These are phyloP conservation scores for Drosophila anceps DNA, from an alignment of 2,888 invertebrate genomes.

Conservation along the genomic window DNA sequence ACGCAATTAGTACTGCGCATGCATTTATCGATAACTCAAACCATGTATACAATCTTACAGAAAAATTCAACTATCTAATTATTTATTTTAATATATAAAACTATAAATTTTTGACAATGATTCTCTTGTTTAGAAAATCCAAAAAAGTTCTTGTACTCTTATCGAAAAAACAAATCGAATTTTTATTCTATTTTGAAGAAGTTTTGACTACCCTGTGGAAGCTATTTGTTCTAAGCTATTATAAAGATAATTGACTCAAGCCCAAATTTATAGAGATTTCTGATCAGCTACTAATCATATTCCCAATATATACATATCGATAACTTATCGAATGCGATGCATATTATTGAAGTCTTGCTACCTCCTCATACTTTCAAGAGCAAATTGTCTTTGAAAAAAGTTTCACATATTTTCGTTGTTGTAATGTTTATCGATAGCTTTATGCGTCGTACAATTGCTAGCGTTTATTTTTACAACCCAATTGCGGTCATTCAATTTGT, in stretches of 20 bases:
- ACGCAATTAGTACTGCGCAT: slow-evolving; percentile 1
- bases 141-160: no score
- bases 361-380: neutral
- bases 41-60: no score
- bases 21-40: slow-evolving; percentile 13
- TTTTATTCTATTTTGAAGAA: no score
- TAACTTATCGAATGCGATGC: neutral
- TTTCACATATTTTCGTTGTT: neutral
- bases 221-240: neutral
- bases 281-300: neutral
- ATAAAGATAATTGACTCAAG: neutral
- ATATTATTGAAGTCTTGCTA: fast-evolving
- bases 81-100: no score
- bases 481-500: slow-evolving; percentile 61
- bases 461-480: slow-evolving; percentile 43
- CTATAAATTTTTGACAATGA: no score
- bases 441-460: neutral
- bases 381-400: neutral
- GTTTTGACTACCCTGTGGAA: no score
- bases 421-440: slow-evolving; percentile 2
- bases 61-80: neutral
- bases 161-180: no score
- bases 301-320: neutral
- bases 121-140: no score
- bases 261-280: neutral